Evolutionary conservation across 2,113 vertebrate species (phyloP), one percentile per base, ranked within the genome.

Genomic region (Daubentonia madagascariensis): DNA sequence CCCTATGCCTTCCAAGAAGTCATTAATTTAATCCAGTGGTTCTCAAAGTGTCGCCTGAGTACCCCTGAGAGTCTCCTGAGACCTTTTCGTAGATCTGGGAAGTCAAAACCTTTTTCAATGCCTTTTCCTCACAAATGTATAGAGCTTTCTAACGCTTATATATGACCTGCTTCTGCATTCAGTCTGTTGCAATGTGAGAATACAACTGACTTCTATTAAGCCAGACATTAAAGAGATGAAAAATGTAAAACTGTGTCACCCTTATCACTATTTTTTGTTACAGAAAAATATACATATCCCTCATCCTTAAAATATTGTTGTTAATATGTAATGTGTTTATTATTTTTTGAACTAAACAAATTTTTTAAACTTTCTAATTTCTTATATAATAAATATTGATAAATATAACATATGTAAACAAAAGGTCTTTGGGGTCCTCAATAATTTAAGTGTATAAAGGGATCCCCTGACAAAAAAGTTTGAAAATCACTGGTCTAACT

Each of bases 301-400:
- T 85, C 28, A 48, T 67, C 91, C 94, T 32, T 22, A 65, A 92
- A 95, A 79, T 40, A 54, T 35, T 90, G 65, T 37, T 86, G n/a
- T 88, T 95, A 76, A 45, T 96, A 43, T 16, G 3, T 57, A 87
- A 67, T 54, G 8, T 28, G 5, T 37, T 90, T 96, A 84, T 40
- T 79, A 68, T 84, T 72, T 96, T 89, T 59, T 79, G 12, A 97
- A 73, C 30, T 79, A 61, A 63, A 79, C 13, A 52, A 87, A 52
- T 52, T 72, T 89, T 72, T 84, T 76, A 81, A 91, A 52, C 30
- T 32, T 85, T 92, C 22, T 96, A 85, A 78, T 80, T 95, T 92
- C 50, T 80, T 87, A 72, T 18, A 70, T 2, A 65, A 14, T 75
- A 96, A 95, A 59, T 59, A 94, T 1, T 80, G 11, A 92, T 37